phyloP scores from a whole-genome alignment of 2,797 vertebrate species.

The Synaphobranchus kaupii region DNA sequence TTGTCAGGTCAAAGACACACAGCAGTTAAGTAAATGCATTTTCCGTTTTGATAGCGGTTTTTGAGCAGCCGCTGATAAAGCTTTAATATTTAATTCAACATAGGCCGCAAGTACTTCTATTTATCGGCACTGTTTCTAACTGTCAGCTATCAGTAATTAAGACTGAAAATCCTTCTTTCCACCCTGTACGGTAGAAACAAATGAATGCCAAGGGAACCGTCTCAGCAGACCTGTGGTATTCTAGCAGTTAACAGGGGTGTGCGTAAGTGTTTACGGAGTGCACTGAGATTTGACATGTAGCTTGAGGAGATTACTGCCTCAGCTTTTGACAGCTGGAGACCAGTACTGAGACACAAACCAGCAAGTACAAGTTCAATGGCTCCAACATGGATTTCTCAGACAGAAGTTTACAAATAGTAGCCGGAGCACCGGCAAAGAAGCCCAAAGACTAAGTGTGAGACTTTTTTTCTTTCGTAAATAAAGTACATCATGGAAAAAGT shows the following conservation, averaged over 20 bases:
- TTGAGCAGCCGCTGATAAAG: not conserved
- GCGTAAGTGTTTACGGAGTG: slow-evolving; percentile 44
- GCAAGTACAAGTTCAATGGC: slow-evolving; percentile 28
- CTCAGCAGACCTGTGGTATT: slow-evolving; percentile 1
- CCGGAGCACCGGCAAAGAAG: slow-evolving; percentile 49
- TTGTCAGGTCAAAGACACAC: slow-evolving; percentile 1
- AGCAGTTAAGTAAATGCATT: not conserved
- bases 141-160: not conserved
- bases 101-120: not conserved
- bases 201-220: not conserved
- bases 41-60: not conserved
- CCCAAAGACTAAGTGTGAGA: slow-evolving; percentile 55
- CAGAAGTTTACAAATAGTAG: slow-evolving; percentile 59
- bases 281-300: slow-evolving; percentile 52
- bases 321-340: slow-evolving; percentile 48
- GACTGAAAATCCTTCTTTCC: not conserved
- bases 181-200: not conserved
- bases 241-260: slow-evolving; percentile 29
- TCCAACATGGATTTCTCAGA: slow-evolving; percentile 56
- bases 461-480: slow-evolving; percentile 56
- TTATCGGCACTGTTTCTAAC: not conserved
- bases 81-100: no score
- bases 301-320: slow-evolving; percentile 51
- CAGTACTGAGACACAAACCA: slow-evolving; percentile 57
- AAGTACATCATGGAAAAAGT: slow-evolving; percentile 60